phyloP scores from a whole-genome alignment of 1,140 invertebrate species.

The Drosophila repleta region DNA sequence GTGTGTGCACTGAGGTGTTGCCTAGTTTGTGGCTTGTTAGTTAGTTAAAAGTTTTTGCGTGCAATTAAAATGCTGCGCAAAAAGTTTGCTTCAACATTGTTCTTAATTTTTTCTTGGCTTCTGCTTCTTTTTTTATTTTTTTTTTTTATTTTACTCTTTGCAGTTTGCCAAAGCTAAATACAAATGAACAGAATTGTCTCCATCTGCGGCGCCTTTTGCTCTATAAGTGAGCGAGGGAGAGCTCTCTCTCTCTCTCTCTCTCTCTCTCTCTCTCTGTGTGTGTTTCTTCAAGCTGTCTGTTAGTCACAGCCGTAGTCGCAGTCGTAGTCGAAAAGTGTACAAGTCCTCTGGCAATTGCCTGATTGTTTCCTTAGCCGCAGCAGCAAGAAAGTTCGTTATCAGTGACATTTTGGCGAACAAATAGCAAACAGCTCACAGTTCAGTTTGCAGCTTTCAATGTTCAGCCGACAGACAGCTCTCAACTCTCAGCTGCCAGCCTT shows the following conservation, averaged over 20 bases:
- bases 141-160: conserved; percentile 19
- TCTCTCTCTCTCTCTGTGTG: conserved; percentile 20
- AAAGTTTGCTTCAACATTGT: conserved; percentile 77
- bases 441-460: background rate
- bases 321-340: conserved; percentile 63
- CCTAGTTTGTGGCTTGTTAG: conserved; percentile 79
- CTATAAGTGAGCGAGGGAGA: background rate
- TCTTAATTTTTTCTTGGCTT: conserved; percentile 74
- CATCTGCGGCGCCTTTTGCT: conserved; percentile 14
- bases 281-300: conserved; percentile 28
- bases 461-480: background rate
- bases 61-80: conserved; percentile 81
- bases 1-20: conserved; percentile 76
- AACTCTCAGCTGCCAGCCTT: conserved; percentile 11
- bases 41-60: conserved; percentile 81
- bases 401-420: conserved; percentile 73
- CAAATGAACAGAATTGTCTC: conserved; percentile 75
- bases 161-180: conserved; percentile 77
- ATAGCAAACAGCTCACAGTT: conserved; percentile 51
- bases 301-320: conserved; percentile 43
- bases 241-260: conserved; percentile 20
- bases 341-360: conserved; percentile 79
- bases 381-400: conserved; percentile 73
- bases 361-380: conserved; percentile 79
- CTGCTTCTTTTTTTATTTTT: conserved; percentile 1